These are phyloP conservation scores for Xenops minutus DNA, from an alignment of 2,797 vertebrate genomes.

Conservation along the genomic window DNA sequence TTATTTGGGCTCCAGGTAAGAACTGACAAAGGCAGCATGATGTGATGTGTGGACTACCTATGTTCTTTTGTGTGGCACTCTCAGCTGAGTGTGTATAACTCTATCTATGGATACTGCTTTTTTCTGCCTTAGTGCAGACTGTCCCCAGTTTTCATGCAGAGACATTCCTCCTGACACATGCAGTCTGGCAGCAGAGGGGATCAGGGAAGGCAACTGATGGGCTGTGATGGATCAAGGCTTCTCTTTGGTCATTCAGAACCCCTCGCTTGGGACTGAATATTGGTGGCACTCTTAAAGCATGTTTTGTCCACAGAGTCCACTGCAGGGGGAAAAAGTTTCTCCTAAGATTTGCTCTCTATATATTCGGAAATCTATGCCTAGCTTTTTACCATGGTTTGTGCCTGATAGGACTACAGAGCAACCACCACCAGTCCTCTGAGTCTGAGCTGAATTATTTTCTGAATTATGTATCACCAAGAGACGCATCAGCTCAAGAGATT, in stretches of 20 bases:
- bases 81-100: background rate
- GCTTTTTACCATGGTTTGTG: background rate
- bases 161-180: background rate
- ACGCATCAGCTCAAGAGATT: background rate
- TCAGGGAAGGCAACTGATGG: background rate
- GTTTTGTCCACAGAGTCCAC: background rate
- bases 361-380: background rate
- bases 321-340: background rate
- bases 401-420: background rate
- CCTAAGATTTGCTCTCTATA: background rate
- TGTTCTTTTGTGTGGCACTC: background rate
- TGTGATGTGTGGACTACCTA: background rate
- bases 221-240: background rate
- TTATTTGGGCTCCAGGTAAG: background rate
- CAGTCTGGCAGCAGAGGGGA: background rate
- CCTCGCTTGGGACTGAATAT: background rate
- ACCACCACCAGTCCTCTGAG: background rate
- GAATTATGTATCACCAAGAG: background rate
- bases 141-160: background rate
- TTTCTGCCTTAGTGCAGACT: background rate
- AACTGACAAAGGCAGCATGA: background rate
- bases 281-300: background rate
- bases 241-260: background rate
- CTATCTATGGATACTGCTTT: background rate
- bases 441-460: slow-evolving; percentile 18